Base-by-base conservation (phyloP, 2,888 invertebrate species). In the Apotomis capreana region DNA sequence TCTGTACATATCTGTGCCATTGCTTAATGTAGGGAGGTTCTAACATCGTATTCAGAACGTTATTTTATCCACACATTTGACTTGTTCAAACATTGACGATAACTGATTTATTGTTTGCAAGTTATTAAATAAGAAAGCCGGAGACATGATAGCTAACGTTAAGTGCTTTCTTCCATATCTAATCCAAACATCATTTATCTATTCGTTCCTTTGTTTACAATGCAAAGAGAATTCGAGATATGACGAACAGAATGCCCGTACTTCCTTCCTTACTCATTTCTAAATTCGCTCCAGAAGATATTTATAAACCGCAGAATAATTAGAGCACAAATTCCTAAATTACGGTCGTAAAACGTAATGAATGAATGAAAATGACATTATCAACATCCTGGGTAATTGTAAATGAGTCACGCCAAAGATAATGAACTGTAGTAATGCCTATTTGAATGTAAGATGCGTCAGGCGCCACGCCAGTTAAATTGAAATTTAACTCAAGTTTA, bases 301-400 rank as follows among this genome's bases (percentile, higher is more conserved):
- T 80, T 83, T 86, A 85, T 85, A 82, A 84, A 85, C 85, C 87
- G 82, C 80, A 77, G 78, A 79, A 81, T 81, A 84, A 83, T 84
- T 82, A 81, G 15, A 40, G 55, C 78, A 78, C 76, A 72, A 75
- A 71, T 78, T 74, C 76, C 77, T 81, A 81, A 81, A 83, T 83
- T 79, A 83, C 77, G 79, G 79, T 81, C 78, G 76, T 83, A 83
- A 83, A 87, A 80, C 79, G 76, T 83, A 83, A 83, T 88, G 84
- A 89, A 89, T 89, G 87, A 84, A 84, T 82, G 78, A 82, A 87
- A 84, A 85, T 81, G 77, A 82, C 85, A 84, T 85, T 89, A 90
- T 89, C 89, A 84, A 85, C 87, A 88, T 89, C 89, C 90, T 88
- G 89, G 79, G 80, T 87, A 87, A 87, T 86, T 86, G 80, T 78